A percentile compares a stretch with the other conserved stretches of the same genome.
phyloP scores from a whole-genome alignment of 2,113 vertebrate species.

The Steatornis caripensis region DNA sequence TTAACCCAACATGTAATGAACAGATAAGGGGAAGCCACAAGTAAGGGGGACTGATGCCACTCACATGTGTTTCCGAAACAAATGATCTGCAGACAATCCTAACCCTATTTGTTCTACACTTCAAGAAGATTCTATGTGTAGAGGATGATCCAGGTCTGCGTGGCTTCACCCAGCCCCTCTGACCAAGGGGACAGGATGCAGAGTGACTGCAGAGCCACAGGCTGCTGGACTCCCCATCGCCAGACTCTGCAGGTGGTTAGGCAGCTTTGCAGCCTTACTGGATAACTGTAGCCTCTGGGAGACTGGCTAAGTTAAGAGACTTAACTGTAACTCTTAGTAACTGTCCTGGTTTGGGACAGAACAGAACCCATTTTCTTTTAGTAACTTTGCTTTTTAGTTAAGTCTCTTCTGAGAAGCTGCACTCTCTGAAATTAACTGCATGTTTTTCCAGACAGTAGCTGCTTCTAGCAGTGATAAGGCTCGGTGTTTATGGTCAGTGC shows the following conservation, averaged over 20 bases:
- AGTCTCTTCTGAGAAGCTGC: no score
- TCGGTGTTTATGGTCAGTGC: no score
- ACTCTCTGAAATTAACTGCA: no score
- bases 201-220: background rate
- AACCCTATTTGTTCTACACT: accelerated
- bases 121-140: background rate
- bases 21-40: background rate
- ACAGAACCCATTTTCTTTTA: no score
- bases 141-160: background rate
- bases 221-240: background rate
- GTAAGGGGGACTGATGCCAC: background rate
- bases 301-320: background rate
- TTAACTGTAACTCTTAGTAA: background rate
- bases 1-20: background rate
- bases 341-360: no score
- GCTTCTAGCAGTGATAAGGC: no score
- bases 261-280: background rate
- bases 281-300: background rate
- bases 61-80: background rate
- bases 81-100: accelerated
- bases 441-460: no score
- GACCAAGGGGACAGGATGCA: background rate
- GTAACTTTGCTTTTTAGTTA: no score
- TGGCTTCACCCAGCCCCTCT: background rate
- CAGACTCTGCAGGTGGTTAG: background rate